These are phyloP conservation scores for Phymastichus coffea DNA, from an alignment of 1,140 invertebrate genomes.

Conservation along the genomic window DNA sequence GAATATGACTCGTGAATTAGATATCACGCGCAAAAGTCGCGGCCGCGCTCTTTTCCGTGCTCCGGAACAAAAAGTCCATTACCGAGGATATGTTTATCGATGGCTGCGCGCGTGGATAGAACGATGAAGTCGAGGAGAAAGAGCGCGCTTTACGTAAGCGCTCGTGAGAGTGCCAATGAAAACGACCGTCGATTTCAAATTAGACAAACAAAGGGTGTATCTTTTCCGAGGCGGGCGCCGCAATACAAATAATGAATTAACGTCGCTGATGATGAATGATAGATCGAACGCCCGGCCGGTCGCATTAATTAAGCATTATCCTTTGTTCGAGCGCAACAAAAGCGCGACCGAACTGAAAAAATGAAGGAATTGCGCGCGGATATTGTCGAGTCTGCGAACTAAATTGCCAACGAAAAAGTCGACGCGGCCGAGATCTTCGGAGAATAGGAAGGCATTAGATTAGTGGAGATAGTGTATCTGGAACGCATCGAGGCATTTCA, in stretches of 20 bases:
- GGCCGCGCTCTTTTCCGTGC: too few relatives aligned
- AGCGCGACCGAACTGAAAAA: neutral
- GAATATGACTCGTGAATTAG: constrained; percentile 6
- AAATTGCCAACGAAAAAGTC: constrained; percentile 9
- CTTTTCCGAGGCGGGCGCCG: too few relatives aligned
- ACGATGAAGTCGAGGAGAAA: too few relatives aligned
- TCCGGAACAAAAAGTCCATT: too few relatives aligned
- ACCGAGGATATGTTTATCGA: too few relatives aligned
- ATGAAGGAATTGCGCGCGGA: neutral
- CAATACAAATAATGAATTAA: constrained; percentile 21
- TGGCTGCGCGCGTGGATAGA: too few relatives aligned
- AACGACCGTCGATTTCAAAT: too few relatives aligned
- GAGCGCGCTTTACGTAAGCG: too few relatives aligned
- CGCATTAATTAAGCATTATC: constrained; percentile 29
- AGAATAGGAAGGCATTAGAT: constrained; percentile 16
- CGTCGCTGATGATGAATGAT: constrained; percentile 24
- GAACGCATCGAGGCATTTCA: constrained; percentile 22
- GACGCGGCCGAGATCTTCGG: constrained; percentile 18
- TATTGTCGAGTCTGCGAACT: constrained; percentile 16
- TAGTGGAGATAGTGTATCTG: constrained; percentile 15
- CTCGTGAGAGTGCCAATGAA: too few relatives aligned
- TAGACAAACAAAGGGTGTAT: neutral
- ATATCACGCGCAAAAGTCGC: too few relatives aligned
- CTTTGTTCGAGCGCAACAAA: constrained; percentile 24
- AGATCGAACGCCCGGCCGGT: constrained; percentile 24